Evolutionary conservation across 2,113 vertebrate genomes (phyloP).

Genomic region (Elgaria multicarinata): DNA sequence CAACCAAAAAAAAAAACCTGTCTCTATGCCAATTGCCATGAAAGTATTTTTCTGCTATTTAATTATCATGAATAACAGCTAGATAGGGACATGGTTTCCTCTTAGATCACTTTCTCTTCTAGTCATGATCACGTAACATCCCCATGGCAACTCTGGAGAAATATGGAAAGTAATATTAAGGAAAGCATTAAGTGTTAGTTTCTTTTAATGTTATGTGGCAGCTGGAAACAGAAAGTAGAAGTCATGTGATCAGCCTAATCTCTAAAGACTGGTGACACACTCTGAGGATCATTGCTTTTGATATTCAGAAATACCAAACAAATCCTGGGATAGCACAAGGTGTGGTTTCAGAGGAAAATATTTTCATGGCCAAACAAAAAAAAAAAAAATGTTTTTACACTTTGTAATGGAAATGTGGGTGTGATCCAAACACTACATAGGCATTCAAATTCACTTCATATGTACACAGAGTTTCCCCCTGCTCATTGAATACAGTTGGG

Average conservation of each 20-base stretch:
- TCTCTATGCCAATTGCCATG: slow-evolving; percentile 1
- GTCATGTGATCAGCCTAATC: slow-evolving; percentile 16
- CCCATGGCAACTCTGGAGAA: slow-evolving; percentile 35
- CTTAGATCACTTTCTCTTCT: slow-evolving; percentile 37
- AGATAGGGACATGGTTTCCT: slow-evolving; percentile 25
- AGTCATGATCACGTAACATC: slow-evolving; percentile 27
- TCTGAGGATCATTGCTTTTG: slow-evolving; percentile 15
- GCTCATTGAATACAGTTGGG: neutral
- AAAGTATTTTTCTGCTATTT: slow-evolving; percentile 30
- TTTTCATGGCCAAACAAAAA: neutral
- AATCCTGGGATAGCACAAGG: neutral
- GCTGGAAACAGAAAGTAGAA: slow-evolving; percentile 25
- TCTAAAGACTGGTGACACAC: slow-evolving; percentile 18
- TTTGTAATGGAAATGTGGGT: neutral
- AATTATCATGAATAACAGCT: slow-evolving; percentile 32
- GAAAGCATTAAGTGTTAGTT: slow-evolving; percentile 20
- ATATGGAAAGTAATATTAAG: slow-evolving; percentile 38
- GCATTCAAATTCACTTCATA: neutral
- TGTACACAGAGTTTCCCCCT: neutral
- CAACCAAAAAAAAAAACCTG: neutral
- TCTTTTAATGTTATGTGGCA: slow-evolving; percentile 28
- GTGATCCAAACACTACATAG: neutral
- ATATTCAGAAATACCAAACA: neutral
- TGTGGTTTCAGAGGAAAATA: neutral
- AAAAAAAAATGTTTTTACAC: slow-evolving; percentile 2